phyloP scores from a whole-genome alignment of 2,888 invertebrate species.

The Schizaphis graminum region DNA sequence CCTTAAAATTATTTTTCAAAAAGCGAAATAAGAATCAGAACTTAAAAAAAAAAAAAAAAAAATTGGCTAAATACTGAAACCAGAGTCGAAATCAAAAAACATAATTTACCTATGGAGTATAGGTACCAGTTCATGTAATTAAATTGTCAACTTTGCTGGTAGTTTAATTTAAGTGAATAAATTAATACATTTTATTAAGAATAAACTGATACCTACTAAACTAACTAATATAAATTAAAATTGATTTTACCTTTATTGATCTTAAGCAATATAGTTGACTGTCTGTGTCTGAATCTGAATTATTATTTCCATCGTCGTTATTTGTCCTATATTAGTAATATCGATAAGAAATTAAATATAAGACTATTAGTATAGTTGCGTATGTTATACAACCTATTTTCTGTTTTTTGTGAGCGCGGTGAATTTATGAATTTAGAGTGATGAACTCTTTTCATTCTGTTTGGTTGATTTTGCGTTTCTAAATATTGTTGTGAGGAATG shows the following conservation, averaged over 20 bases:
- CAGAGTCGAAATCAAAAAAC: background rate
- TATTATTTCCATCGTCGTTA: background rate
- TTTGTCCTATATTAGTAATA: background rate
- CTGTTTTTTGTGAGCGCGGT: background rate
- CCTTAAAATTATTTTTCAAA: background rate
- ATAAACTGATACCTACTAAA: background rate
- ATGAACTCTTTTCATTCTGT: constrained; percentile 49
- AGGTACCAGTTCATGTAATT: background rate
- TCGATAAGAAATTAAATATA: background rate
- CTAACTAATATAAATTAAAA: background rate
- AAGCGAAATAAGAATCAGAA: background rate
- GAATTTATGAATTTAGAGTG: background rate
- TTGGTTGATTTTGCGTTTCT: background rate
- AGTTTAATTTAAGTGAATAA: background rate
- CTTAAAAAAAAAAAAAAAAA: too few species aligned
- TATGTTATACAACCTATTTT: background rate
- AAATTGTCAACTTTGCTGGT: background rate
- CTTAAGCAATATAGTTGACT: constrained; percentile 17
- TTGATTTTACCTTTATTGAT: background rate
- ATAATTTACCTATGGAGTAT: too few species aligned
- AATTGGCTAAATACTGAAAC: background rate
- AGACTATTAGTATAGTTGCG: background rate
- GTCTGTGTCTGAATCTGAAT: constrained; percentile 32
- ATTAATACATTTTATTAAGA: background rate
- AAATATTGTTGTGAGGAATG: background rate